These are phyloP conservation scores for Caracal caracal DNA, from an alignment of 2,113 vertebrate genomes.

Conservation along the genomic window DNA sequence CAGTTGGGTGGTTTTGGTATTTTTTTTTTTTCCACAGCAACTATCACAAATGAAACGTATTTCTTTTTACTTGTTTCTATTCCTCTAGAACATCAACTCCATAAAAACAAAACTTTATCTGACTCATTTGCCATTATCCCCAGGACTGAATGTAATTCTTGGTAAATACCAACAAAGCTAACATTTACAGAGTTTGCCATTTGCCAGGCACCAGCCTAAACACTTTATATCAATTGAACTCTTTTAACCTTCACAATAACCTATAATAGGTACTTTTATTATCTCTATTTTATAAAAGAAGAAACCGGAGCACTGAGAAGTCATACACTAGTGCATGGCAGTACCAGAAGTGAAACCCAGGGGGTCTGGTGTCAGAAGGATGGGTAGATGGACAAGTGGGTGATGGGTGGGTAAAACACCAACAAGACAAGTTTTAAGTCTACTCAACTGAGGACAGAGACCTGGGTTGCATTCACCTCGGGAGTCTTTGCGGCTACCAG, in stretches of 20 bases:
- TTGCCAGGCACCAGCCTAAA: conserved; percentile 38
- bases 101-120: conserved; percentile 25
- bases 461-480: not conserved
- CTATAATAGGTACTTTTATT: not conserved
- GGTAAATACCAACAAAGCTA: conserved; percentile 5
- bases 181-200: not conserved
- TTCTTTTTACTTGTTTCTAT: not conserved
- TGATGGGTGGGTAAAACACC: not conserved
- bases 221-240: not conserved
- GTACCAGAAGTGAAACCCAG: not conserved
- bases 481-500: not conserved
- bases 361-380: not conserved
- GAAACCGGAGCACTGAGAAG: not conserved
- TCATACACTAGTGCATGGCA: not conserved
- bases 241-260: conserved; percentile 38
- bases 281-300: conserved; percentile 30
- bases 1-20: not conserved
- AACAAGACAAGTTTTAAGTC: not conserved
- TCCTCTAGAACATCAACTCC: conserved; percentile 49
- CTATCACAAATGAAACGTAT: conserved; percentile 5
- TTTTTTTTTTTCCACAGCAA: not conserved
- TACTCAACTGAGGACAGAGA: not conserved
- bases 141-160: not conserved
- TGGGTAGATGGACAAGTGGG: not conserved
- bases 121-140: not conserved